A percentile compares a stretch with the other conserved stretches of the same genome.
phyloP scores from a whole-genome alignment of 2,888 invertebrate genomes.

The Oxytorus armatus region DNA sequence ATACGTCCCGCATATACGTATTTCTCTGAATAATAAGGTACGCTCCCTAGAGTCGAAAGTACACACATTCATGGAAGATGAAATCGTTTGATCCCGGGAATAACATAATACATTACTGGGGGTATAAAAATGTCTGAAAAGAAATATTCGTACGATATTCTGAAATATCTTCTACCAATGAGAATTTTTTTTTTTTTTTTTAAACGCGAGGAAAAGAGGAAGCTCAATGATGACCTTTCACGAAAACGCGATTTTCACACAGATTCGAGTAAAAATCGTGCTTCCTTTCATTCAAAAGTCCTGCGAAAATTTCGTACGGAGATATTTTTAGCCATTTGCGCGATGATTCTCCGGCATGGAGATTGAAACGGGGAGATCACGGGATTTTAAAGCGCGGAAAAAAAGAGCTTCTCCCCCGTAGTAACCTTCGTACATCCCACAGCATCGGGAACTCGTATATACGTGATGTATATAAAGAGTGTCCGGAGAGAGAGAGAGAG shows the following conservation, averaged over 20 bases:
- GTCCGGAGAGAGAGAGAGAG: not conserved
- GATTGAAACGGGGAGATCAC: slow-evolving; percentile 10
- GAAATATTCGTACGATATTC: slow-evolving; percentile 7
- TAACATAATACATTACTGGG: slow-evolving; percentile 20
- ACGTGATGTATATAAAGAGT: not conserved
- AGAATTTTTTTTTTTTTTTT: not conserved
- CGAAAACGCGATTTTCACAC: not conserved
- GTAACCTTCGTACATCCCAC: slow-evolving; percentile 14
- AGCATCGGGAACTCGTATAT: not conserved
- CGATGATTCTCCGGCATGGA: slow-evolving; percentile 23
- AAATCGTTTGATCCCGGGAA: slow-evolving; percentile 47
- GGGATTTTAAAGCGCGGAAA: slow-evolving; percentile 28
- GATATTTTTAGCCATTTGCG: slow-evolving; percentile 41
- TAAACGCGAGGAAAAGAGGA: not conserved
- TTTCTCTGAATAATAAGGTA: slow-evolving; percentile 16
- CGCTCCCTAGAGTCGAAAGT: slow-evolving; percentile 13
- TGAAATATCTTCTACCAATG: not conserved
- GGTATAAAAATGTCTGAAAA: not conserved
- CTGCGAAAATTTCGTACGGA: slow-evolving; percentile 14
- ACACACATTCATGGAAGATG: slow-evolving; percentile 11
- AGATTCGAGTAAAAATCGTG: not conserved
- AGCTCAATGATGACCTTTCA: not conserved
- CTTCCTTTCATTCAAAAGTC: not conserved
- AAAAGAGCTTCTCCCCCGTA: slow-evolving; percentile 10
- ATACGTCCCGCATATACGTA: slow-evolving; percentile 21